phyloP scores from a whole-genome alignment of 2,888 invertebrate genomes.

The Acrobasis suavella region DNA sequence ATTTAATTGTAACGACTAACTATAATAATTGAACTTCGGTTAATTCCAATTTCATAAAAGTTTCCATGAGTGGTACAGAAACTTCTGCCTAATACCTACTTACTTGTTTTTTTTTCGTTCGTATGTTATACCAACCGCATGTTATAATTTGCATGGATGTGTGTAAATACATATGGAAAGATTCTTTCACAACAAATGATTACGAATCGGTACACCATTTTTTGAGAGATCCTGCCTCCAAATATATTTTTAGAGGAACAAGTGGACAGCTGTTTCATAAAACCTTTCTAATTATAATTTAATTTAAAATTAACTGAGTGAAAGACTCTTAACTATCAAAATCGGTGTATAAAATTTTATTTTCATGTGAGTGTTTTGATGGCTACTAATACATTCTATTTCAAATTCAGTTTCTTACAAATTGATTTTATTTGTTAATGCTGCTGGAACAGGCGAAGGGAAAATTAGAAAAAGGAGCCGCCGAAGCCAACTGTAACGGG shows the following conservation, averaged over 20 bases:
- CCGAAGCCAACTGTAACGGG: slow-evolving; percentile 51
- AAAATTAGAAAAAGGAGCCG: slow-evolving; percentile 38
- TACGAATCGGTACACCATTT: no score
- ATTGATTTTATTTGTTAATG: slow-evolving; percentile 32
- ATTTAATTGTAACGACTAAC: no score
- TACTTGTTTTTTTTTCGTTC: no score
- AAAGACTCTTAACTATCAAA: background rate
- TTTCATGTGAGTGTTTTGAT: slow-evolving; percentile 18
- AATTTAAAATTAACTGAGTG: background rate
- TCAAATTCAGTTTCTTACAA: background rate
- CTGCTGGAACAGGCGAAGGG: slow-evolving; percentile 44
- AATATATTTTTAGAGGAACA: no score
- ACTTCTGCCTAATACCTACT: no score
- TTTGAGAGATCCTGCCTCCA: no score
- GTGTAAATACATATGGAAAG: background rate
- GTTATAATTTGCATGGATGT: background rate
- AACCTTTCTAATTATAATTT: no score
- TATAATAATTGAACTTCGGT: no score
- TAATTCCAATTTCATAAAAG: no score
- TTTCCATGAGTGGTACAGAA: no score
- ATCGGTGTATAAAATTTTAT: background rate
- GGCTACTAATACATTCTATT: slow-evolving; percentile 14
- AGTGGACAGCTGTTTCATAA: no score
- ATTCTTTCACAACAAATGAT: slow-evolving; percentile 2
- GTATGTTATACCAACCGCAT: background rate